Percentiles rank a stretch among this genome's conserved stretches.
phyloP scores from a whole-genome alignment of 1,140 invertebrate genomes.

The Pogonomyrmex californicus region DNA sequence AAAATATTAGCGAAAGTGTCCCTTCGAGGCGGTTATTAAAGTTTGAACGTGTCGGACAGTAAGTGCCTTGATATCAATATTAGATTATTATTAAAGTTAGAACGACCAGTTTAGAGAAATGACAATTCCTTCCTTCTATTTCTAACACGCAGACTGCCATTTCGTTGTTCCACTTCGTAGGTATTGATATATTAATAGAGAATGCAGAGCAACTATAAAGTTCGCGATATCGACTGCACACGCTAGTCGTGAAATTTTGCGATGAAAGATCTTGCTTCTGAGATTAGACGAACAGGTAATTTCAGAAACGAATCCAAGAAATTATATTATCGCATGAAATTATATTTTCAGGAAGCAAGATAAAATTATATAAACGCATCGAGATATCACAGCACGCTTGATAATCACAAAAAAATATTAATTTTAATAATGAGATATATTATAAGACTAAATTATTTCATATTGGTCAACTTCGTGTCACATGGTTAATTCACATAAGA shows the following conservation, averaged over 20 bases:
- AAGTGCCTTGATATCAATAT: background rate
- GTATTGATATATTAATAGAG: constrained; percentile 48
- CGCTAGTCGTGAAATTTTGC: constrained; percentile 34
- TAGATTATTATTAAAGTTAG: constrained; percentile 10
- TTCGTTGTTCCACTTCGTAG: constrained; percentile 33
- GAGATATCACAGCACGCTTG: background rate
- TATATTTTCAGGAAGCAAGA: constrained; percentile 3
- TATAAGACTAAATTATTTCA: background rate
- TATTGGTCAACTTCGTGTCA: background rate
- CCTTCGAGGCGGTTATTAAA: background rate
- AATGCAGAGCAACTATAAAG: constrained; percentile 34
- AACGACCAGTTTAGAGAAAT: background rate
- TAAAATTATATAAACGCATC: background rate
- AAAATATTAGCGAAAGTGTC: background rate
- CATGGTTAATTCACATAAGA: background rate
- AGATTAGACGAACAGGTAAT: constrained; percentile 23
- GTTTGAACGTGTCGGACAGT: background rate
- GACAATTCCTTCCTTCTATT: constrained; percentile 18
- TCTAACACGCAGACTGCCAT: background rate
- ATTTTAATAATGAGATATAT: background rate
- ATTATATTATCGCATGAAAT: background rate
- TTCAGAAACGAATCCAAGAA: background rate
- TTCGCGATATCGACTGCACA: constrained; percentile 31
- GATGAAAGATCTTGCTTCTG: background rate
- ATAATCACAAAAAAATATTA: background rate